Evolutionary conservation across 2,113 vertebrate genomes (phyloP).

Genomic region (Phycodurus eques): DNA sequence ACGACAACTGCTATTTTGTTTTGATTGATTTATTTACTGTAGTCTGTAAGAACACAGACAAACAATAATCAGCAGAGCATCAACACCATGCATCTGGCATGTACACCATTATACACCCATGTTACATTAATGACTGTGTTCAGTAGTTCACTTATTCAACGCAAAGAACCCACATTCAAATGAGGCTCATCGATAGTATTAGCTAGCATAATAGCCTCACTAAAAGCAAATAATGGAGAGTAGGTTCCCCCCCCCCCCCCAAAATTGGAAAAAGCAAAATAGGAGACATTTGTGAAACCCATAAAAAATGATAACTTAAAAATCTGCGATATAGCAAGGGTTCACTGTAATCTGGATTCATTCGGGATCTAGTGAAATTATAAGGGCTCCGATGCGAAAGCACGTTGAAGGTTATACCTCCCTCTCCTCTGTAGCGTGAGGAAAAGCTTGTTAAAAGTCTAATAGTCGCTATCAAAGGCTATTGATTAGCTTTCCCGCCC

Average conservation of each 20-base stretch:
- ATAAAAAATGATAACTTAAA: neutral
- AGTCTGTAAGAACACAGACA: no score
- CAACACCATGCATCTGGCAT: no score
- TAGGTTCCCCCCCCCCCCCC: no score
- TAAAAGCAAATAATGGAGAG: neutral
- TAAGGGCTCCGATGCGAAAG: neutral
- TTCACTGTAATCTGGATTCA: neutral
- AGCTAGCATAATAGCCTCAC: neutral
- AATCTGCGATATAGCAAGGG: neutral
- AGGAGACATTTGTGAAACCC: neutral
- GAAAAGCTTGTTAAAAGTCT: conserved; percentile 78
- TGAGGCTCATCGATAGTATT: neutral
- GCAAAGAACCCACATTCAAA: neutral
- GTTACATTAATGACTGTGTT: no score
- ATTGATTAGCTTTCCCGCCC: conserved; percentile 83
- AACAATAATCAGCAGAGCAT: no score
- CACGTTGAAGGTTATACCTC: conserved; percentile 10
- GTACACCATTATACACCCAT: no score
- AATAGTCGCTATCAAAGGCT: conserved; percentile 78
- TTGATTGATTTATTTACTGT: no score
- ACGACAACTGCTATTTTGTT: no score
- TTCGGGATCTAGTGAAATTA: neutral
- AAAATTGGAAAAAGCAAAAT: neutral
- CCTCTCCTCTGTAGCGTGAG: conserved; percentile 68
- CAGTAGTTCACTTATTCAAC: neutral